phyloP scores from a whole-genome alignment of 2,113 vertebrate genomes.

The Lophura nycthemera region DNA sequence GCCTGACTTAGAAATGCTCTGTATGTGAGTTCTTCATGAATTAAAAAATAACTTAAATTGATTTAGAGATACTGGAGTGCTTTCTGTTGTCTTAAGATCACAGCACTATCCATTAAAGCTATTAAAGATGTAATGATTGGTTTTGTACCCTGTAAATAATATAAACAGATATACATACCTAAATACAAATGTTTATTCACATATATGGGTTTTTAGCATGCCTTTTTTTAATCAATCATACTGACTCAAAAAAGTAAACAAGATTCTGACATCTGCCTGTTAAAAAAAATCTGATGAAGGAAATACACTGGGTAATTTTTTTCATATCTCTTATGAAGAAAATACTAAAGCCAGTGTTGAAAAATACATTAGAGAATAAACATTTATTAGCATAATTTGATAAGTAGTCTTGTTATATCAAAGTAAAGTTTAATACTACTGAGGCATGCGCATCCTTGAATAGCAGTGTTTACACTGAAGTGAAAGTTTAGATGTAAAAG shows the following conservation, averaged over 20 bases:
- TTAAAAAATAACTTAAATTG: conserved; percentile 26
- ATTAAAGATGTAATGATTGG: background rate
- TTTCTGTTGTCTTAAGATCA: conserved; percentile 33
- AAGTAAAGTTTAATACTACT: background rate
- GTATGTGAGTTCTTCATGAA: background rate
- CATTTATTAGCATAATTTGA: background rate
- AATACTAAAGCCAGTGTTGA: background rate
- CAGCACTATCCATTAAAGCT: background rate
- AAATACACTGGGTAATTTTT: background rate
- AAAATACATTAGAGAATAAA: background rate
- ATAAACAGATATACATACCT: rapidly evolving
- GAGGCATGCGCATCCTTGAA: background rate
- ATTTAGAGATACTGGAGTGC: background rate
- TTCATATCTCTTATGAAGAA: background rate
- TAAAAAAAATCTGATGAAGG: background rate
- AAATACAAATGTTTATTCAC: background rate
- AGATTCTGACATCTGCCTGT: background rate
- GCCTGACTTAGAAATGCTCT: background rate
- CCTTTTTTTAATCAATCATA: background rate
- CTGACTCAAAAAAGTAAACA: background rate
- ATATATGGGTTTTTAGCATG: background rate
- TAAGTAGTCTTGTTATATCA: background rate
- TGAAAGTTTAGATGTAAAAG: background rate
- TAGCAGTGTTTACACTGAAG: background rate
- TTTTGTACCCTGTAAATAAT: background rate